Conservation (phyloP, 2,797 vertebrate genomes). For the Syngnathus rostellatus region DNA sequence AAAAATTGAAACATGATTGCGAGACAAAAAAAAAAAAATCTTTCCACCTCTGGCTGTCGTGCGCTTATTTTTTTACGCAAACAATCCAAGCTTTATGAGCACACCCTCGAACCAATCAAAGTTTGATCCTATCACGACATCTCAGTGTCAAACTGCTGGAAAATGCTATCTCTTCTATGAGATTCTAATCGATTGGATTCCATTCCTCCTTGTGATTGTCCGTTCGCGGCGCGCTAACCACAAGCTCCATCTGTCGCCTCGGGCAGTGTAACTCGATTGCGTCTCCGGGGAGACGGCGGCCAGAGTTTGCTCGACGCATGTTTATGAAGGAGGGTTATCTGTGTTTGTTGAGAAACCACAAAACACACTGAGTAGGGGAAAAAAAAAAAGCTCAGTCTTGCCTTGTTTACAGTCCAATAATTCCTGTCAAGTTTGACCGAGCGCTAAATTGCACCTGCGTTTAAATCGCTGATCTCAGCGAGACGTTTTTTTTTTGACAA, state of each 20-base stretch:
- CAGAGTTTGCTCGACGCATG: slow-evolving; percentile 7
- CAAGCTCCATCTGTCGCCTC: slow-evolving; percentile 21
- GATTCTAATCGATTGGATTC: not conserved
- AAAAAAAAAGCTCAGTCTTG: not conserved
- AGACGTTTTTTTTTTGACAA: not conserved
- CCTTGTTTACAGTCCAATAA: not conserved
- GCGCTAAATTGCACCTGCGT: not conserved
- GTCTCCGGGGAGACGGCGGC: slow-evolving; percentile 14
- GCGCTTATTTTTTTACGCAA: not conserved
- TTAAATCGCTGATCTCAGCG: not conserved
- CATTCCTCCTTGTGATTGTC: slow-evolving; percentile 10
- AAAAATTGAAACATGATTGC: too few relatives aligned
- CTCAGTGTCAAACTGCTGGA: not conserved
- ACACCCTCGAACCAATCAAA: not conserved
- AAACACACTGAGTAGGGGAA: not conserved
- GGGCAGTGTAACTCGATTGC: slow-evolving; percentile 9
- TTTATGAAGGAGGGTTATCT: slow-evolving; percentile 11
- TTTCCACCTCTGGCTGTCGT: not conserved
- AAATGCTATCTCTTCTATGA: not conserved
- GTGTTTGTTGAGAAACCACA: slow-evolving; percentile 20
- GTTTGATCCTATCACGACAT: not conserved
- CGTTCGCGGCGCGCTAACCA: slow-evolving; percentile 13
- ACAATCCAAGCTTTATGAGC: not conserved
- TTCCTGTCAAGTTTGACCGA: not conserved
- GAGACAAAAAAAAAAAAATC: too few relatives aligned